These are phyloP conservation scores for Eubasilissa splendida DNA, from an alignment of 2,888 invertebrate genomes.

Conservation along the genomic window DNA sequence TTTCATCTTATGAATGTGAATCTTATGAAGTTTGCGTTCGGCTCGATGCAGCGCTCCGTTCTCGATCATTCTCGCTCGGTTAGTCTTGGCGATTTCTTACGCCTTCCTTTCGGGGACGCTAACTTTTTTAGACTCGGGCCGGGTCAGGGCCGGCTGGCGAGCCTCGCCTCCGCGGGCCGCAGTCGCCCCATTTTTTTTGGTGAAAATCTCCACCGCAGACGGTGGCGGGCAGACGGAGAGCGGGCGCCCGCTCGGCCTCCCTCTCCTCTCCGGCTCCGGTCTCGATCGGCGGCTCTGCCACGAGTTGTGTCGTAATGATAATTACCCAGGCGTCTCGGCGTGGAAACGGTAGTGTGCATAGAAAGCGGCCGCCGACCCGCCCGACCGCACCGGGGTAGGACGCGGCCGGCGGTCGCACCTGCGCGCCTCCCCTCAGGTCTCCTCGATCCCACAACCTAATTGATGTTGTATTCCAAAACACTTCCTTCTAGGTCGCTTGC, in stretches of 20 bases:
- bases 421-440: not conserved
- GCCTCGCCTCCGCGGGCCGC: not conserved
- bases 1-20: not conserved
- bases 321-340: conserved; percentile 37
- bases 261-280: conserved; percentile 5
- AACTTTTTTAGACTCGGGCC: conserved; percentile 18
- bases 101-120: conserved; percentile 5
- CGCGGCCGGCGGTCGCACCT: not conserved
- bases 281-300: conserved; percentile 39
- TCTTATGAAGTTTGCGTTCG: not conserved
- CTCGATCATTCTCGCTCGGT: not conserved
- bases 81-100: not conserved
- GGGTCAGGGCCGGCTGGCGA: conserved; percentile 29
- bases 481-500: no score
- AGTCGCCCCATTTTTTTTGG: conserved; percentile 10
- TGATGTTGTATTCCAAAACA: no score
- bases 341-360: conserved; percentile 40
- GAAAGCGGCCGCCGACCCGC: conserved; percentile 50
- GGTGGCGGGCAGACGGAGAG: not conserved
- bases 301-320: conserved; percentile 44
- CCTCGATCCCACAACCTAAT: no score
- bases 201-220: conserved; percentile 7
- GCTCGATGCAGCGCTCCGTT: not conserved
- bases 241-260: not conserved
- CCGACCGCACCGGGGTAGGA: not conserved